These are phyloP conservation scores for Lasioglossum figueresi DNA, from an alignment of 2,888 invertebrate species.

Conservation along the genomic window DNA sequence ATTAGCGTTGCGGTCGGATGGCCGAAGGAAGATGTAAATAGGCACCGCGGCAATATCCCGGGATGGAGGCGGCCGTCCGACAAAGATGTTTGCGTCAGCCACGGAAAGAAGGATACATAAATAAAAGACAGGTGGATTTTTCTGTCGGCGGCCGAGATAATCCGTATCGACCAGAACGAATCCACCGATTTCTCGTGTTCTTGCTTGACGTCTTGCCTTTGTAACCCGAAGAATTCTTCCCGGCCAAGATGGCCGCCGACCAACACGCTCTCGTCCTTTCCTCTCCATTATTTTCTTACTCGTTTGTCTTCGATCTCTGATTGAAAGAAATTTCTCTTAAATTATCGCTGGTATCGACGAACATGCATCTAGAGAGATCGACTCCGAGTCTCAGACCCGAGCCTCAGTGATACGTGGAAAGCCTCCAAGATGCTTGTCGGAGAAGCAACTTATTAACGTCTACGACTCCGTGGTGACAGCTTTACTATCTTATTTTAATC, in stretches of 20 bases:
- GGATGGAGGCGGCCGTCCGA: slow-evolving; percentile 51
- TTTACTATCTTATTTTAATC: slow-evolving; percentile 4
- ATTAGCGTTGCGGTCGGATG: slow-evolving; percentile 64
- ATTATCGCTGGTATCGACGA: background rate
- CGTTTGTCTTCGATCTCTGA: background rate
- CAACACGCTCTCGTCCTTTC: slow-evolving; percentile 20
- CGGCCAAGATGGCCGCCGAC: slow-evolving; percentile 19
- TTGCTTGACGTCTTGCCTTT: slow-evolving; percentile 54
- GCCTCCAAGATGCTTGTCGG: background rate
- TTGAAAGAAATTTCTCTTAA: background rate
- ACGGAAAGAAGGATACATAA: slow-evolving; percentile 68
- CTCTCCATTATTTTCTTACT: background rate
- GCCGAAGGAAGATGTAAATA: slow-evolving; percentile 63
- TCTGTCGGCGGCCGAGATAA: slow-evolving; percentile 65
- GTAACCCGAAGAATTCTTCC: slow-evolving; percentile 41
- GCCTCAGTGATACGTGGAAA: background rate
- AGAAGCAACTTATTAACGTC: background rate
- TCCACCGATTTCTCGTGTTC: slow-evolving; percentile 57
- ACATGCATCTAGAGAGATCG: background rate
- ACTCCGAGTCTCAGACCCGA: background rate
- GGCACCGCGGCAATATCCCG: slow-evolving; percentile 57
- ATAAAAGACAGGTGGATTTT: slow-evolving; percentile 72
- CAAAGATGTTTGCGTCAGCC: slow-evolving; percentile 66
- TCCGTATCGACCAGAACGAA: slow-evolving; percentile 61
- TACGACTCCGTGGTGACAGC: background rate